Conservation (phyloP, 1,140 invertebrate genomes). For the Apis laboriosa region DNA sequence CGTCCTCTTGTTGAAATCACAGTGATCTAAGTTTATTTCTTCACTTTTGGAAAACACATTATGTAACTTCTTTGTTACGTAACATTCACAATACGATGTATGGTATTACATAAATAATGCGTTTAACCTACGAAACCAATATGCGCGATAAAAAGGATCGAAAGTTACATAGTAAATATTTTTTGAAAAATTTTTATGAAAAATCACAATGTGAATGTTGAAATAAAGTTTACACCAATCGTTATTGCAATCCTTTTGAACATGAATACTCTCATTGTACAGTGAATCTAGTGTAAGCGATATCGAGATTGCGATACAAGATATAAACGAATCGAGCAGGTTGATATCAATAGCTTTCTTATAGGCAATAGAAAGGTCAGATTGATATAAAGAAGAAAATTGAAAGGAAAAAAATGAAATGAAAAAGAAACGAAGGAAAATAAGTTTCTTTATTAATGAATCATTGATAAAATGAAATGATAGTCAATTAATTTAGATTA, state of each 20-base stretch:
- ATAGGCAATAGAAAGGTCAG: background rate
- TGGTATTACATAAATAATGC: constrained; percentile 46
- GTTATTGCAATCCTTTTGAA: background rate
- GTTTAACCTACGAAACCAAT: constrained; percentile 2
- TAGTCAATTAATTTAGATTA: background rate
- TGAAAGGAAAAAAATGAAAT: background rate
- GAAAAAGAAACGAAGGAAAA: background rate
- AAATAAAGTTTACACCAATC: no score
- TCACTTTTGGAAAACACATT: constrained; percentile 50
- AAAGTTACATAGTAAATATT: no score
- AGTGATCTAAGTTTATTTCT: constrained; percentile 46
- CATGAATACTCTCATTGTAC: constrained; percentile 16
- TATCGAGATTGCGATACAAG: background rate
- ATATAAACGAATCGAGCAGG: background rate
- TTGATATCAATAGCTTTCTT: background rate
- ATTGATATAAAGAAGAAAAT: background rate
- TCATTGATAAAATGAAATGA: background rate
- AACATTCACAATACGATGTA: constrained; percentile 36
- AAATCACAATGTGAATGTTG: background rate
- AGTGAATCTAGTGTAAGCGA: constrained; percentile 3
- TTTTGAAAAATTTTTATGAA: background rate
- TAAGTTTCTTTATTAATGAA: background rate
- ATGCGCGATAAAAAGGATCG: background rate
- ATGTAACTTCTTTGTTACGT: constrained; percentile 19
- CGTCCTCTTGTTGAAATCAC: constrained; percentile 45